Base-by-base conservation (phyloP, 2,888 invertebrate genomes). In the Bibio marci region DNA sequence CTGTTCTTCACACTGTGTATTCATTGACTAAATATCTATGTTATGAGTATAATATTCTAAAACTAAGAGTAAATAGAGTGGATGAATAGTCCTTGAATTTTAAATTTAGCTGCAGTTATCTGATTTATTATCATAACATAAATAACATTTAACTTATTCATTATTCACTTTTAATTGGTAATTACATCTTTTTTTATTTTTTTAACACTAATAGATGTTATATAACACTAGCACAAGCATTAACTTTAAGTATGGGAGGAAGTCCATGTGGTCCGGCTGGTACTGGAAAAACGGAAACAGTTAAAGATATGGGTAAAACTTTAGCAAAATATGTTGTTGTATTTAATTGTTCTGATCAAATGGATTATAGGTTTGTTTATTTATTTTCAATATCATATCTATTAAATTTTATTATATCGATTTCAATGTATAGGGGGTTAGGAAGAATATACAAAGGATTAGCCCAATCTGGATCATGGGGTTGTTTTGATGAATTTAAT, bases 221-320 rank as follows among this genome's bases (percentile, higher is more conserved):
- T 63, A 95, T 95, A 51, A 95, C 95, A 0, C 64, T 95, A 40
- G 88, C 94, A 0, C 95, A 95, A 66, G 94, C 95, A 1, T 63
- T 95, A 44, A 83, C 88, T 0, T 85, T 94, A 79, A 87, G 91
- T 46, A 86, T 94, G 81, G 95, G 94, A 13, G 92, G 92, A 0
- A 87, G 90, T 13, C 94, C 94, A 0, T 91, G 92, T 49, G 94
- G 95, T 0, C 94, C 94, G 2, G 94, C 94, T 1, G 94, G 94
- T n/a, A 95, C 94, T 1, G 95, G 95, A 6, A 95, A 95, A 66
- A 95, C 95, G 0, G 95, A 95, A 64, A 92, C 94, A 0, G 88
- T 88, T 2, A 95, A 95, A 61, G 95, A 95, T 58, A 95, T 95
- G 94, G 94, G 92, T 30, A 88, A 94, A 60, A 92, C 94, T 15